Evolutionary conservation across 2,797 vertebrate species (phyloP), one percentile per base, ranked within the genome.

Genomic region (Clarias platycephalus): DNA sequence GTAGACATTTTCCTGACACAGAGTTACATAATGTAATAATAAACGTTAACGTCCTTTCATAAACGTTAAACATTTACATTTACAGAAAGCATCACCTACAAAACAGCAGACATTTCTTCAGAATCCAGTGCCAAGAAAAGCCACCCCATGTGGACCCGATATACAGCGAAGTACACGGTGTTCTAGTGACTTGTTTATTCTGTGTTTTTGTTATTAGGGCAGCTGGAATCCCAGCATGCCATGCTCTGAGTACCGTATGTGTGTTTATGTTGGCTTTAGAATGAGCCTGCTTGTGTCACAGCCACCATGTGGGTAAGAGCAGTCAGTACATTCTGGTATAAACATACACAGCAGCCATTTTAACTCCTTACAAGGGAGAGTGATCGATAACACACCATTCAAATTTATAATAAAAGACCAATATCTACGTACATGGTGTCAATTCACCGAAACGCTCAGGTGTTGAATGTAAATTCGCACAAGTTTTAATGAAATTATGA

Each of bases 161-260:
- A 24, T 12, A 3, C 40, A 18, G 5, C 0, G 68, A 44, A n/a
- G 67, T 24, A 22, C 3, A 18, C 34, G 22, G 2, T 37, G 66
- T 63, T 64, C 24, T 34, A 12, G 67, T 13, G 57, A 24, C 18
- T 28, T 58, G 13, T 78, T 40, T 78, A 20, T 62, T 60, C 62
- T 78, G 22, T n/a, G 57, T 24, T 60, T n/a, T 40, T 37, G 37
- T 40, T 62, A 62, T 63, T 16, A 31, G 12, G 9, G 31, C 28
- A 60, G 57, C 58, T 40, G 31, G 28, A 62, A 40, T 78, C 76
- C 76, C 76, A 63, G 58, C 76, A 78, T 40, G 31, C 57, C 40
- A 22, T 18, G 58, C 34, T 24, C 20, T 0, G 24, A 26, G 24
- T 26, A 49, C 22, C 0, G 5, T 72, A 13, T 49, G 3, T 6